These are phyloP conservation scores for Anarsia innoxiella DNA, from an alignment of 2,888 invertebrate species.

Conservation along the genomic window DNA sequence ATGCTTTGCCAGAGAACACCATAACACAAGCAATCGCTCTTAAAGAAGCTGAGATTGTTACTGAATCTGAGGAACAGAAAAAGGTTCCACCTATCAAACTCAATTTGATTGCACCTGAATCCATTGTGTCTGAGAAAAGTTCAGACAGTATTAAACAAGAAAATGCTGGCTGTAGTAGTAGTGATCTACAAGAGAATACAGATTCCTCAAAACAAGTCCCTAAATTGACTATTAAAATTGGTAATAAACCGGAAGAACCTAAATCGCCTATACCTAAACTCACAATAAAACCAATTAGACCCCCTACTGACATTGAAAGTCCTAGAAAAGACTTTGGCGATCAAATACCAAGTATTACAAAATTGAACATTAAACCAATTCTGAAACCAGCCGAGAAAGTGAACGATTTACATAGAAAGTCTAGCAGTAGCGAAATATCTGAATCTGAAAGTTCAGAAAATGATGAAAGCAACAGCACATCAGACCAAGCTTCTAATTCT, in stretches of 20 bases:
- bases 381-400: slow-evolving; percentile 60
- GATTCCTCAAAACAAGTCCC: slow-evolving; percentile 53
- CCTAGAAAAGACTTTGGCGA: slow-evolving; percentile 33
- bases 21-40: neutral
- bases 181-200: slow-evolving; percentile 24
- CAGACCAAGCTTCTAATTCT: slow-evolving; percentile 58
- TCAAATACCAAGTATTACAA: slow-evolving; percentile 53
- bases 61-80: slow-evolving; percentile 21
- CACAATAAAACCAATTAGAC: slow-evolving; percentile 52
- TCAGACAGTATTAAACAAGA: slow-evolving; percentile 17
- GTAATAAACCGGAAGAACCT: slow-evolving; percentile 52
- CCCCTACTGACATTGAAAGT: slow-evolving; percentile 27
- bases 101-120: slow-evolving; percentile 30
- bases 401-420: slow-evolving; percentile 63
- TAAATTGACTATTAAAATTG: slow-evolving; percentile 67
- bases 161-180: slow-evolving; percentile 26
- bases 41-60: neutral
- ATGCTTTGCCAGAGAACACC: neutral
- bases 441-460: slow-evolving; percentile 72
- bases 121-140: slow-evolving; percentile 16
- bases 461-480: slow-evolving; percentile 69
- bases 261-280: slow-evolving; percentile 60
- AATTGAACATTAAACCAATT: slow-evolving; percentile 70
- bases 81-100: slow-evolving; percentile 46
- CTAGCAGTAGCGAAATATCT: slow-evolving; percentile 70